phyloP scores from a whole-genome alignment of 2,888 invertebrate species.

The Drosophila anceps region DNA sequence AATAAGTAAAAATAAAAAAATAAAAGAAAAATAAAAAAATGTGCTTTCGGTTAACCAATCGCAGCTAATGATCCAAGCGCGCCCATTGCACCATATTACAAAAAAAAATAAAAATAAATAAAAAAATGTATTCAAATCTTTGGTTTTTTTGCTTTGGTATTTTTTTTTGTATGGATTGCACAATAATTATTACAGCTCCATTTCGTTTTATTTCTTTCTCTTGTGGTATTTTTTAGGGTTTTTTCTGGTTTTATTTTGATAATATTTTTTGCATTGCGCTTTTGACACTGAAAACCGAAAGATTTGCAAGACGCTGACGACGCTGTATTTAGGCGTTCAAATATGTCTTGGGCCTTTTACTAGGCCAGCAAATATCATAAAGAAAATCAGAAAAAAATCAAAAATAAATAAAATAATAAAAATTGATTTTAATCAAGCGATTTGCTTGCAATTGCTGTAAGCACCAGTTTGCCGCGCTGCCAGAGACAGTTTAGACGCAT shows the following conservation, averaged over 20 bases:
- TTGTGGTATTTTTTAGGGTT: constrained; percentile 30
- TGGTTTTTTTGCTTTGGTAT: constrained; percentile 16
- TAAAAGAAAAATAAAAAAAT: constrained; percentile 36
- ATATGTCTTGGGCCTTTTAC: constrained; percentile 32
- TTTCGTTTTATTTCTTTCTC: constrained; percentile 44
- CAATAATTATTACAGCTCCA: constrained; percentile 63
- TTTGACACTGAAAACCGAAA: constrained; percentile 70
- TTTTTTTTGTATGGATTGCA: constrained; percentile 55
- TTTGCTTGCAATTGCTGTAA: constrained; percentile 75
- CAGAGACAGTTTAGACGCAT: constrained; percentile 37
- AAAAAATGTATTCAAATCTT: constrained; percentile 73
- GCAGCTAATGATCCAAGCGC: constrained; percentile 61
- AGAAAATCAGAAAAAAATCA: not conserved
- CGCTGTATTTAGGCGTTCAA: constrained; percentile 10
- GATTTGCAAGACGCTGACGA: constrained; percentile 45
- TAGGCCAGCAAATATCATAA: constrained; percentile 50
- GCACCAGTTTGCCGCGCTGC: constrained; percentile 28
- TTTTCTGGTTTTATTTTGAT: constrained; percentile 11
- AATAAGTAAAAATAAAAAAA: not conserved
- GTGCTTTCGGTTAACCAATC: constrained; percentile 64
- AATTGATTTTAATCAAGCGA: constrained; percentile 71
- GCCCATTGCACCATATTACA: constrained; percentile 68
- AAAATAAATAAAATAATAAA: constrained; percentile 59
- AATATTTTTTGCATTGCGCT: constrained; percentile 42
- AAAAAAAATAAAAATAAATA: constrained; percentile 2